Evolutionary conservation across 1,140 invertebrate species (phyloP).

Genomic region (Platyura marginata): DNA sequence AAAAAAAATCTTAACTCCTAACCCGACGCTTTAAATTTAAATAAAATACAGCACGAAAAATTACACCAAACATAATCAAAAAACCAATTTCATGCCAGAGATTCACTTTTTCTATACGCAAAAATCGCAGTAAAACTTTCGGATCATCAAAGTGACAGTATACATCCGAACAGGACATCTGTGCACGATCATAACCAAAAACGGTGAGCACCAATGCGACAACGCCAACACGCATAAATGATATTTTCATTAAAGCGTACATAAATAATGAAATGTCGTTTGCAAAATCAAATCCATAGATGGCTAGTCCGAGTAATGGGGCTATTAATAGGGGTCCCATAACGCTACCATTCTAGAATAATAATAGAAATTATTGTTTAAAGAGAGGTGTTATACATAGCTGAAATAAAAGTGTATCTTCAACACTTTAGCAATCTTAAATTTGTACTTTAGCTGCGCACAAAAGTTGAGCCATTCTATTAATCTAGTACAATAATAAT

Average conservation of each 20-base stretch:
- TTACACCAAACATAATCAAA: constrained; percentile 29
- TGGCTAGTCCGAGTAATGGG: constrained; percentile 39
- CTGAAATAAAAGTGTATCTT: neutral
- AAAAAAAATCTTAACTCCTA: constrained; percentile 31
- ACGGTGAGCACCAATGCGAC: constrained; percentile 36
- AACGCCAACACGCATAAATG: constrained; percentile 39
- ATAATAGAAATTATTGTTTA: constrained; percentile 5
- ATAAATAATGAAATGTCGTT: constrained; percentile 33
- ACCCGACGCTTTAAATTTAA: constrained; percentile 32
- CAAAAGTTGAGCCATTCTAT: too few relatives aligned
- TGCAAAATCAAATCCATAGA: constrained; percentile 47
- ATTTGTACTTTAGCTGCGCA: too few relatives aligned
- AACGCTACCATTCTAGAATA: constrained; percentile 39
- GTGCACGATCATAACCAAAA: constrained; percentile 35
- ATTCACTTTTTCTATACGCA: constrained; percentile 31
- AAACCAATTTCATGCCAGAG: constrained; percentile 30
- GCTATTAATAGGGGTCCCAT: constrained; percentile 39
- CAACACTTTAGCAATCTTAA: neutral
- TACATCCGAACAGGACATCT: constrained; percentile 34
- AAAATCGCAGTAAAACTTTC: constrained; percentile 31
- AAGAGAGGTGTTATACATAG: neutral
- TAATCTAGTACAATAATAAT: neutral
- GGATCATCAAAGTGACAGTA: constrained; percentile 40
- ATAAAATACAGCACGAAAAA: constrained; percentile 31
- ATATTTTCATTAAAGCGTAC: constrained; percentile 37